phyloP scores from a whole-genome alignment of 2,113 vertebrate species.

The Oncorhynchus nerka region DNA sequence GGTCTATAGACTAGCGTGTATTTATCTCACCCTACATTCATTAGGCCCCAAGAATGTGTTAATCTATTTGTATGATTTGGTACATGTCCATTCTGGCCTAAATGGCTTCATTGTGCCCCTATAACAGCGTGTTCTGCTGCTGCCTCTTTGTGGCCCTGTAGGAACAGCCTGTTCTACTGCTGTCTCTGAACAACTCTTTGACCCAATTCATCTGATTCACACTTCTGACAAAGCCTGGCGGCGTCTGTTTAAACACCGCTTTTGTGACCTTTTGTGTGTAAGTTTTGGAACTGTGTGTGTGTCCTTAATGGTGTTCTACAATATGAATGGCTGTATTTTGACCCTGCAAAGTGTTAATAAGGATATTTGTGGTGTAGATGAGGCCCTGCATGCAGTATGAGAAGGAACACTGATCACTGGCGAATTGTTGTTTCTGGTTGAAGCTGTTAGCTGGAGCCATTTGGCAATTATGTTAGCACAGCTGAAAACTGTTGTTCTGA shows the following conservation, averaged over 20 bases:
- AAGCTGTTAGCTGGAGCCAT: not conserved
- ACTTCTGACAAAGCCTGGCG: not conserved
- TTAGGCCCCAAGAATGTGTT: not conserved
- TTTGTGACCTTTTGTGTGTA: not conserved
- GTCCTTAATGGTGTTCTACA: not conserved
- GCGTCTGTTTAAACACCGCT: not conserved
- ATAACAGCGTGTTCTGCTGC: not conserved
- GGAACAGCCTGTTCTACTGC: not conserved
- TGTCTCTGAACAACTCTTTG: constrained; percentile 2
- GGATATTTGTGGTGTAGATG: not conserved
- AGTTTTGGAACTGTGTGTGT: not conserved
- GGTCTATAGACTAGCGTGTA: not conserved
- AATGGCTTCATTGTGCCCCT: constrained; percentile 1
- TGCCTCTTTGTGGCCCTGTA: not conserved
- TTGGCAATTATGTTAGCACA: no score
- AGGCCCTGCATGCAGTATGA: not conserved
- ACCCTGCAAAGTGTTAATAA: not conserved
- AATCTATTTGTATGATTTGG: not conserved
- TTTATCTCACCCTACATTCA: not conserved
- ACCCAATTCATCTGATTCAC: not conserved
- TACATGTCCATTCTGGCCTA: not conserved
- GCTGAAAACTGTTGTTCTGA: no score
- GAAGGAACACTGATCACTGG: constrained; percentile 1
- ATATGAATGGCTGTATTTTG: no score
- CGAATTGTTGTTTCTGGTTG: constrained; percentile 12